Conservation (phyloP, 2,888 invertebrate species). For the Sarcophaga caerulescens region DNA sequence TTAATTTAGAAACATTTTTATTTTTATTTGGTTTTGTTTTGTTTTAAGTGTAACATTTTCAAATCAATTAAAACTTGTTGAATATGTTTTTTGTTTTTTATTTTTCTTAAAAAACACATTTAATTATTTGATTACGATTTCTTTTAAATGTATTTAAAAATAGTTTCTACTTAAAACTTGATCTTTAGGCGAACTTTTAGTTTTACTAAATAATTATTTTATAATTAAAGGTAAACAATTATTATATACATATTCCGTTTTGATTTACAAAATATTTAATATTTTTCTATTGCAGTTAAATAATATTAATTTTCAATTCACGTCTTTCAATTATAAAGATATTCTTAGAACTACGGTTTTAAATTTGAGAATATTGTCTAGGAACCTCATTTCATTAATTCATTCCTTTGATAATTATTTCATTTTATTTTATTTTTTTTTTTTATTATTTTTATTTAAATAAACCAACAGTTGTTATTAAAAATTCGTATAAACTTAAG, state of each 20-base stretch:
- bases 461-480: background rate
- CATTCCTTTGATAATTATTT: conserved; percentile 23
- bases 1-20: conserved; percentile 4
- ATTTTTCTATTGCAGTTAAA: conserved; percentile 2
- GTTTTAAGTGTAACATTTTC: too few relatives aligned
- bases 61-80: background rate
- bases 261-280: conserved; percentile 17
- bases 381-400: conserved; percentile 52
- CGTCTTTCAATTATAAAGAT: conserved; percentile 55
- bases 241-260: conserved; percentile 34
- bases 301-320: conserved; percentile 13
- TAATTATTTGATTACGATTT: background rate
- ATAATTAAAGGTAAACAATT: conserved; percentile 20
- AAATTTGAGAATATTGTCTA: conserved; percentile 52
- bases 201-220: background rate
- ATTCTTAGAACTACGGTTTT: conserved; percentile 54
- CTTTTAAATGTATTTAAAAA: too few relatives aligned
- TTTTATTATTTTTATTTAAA: conserved; percentile 39
- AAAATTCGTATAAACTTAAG: background rate
- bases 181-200: background rate
- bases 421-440: conserved; percentile 24
- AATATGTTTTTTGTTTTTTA: background rate
- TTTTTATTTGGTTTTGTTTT: too few relatives aligned
- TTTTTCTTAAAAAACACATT: background rate
- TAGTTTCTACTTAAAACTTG: too few relatives aligned